Evolutionary conservation across 2,888 invertebrate species (phyloP), one percentile per base, ranked within the genome.

Genomic region (Trissoscelio sp.): DNA sequence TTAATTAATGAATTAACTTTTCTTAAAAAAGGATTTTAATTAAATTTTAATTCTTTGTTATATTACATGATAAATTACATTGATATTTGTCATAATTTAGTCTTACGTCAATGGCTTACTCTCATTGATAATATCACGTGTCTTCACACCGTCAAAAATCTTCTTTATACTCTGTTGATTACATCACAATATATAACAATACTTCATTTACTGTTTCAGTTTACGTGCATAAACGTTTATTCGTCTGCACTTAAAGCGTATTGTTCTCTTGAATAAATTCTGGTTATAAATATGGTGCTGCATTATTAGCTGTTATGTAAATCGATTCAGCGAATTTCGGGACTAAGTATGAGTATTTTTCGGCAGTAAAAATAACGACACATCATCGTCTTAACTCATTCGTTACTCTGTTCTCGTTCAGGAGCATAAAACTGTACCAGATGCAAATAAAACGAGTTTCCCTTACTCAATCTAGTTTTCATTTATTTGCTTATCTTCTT

Each of bases 111-210:
- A 58, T 24, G 60, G 39, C 28, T n/a, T 48, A 34, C 42, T 60
- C 39, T 39, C 20, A 24, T 48, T 60, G 46, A 16, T 64, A 46
- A 44, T 55, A 74, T 46, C 66, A 66, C 62, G 55, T 66, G 57
- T 55, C 64, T 20, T 74, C 31, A 34, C 57, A 37, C 18, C 44
- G 46, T 64, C 44, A 64, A 64, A 73, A 73, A 53, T 28, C 20
- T n/a, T 46, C 46, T 62, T 62, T 46, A 31, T 46, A 31, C 39
- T 46, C 44, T 11, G n/a, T 18, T 44, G 37, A 48, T 51, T 64
- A 48, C 64, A 64, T 64, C 48, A 64, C 34, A 64, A 51, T 34
- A 34, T 34, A 37, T 37, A 51, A 64, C 48, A 31, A 48, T 55
- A 31, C 57, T 22, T 28, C 12, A 34, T 31, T 58, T 58, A 42